phyloP scores from a whole-genome alignment of 2,797 vertebrate species.

The Xiphophorus birchmanni region DNA sequence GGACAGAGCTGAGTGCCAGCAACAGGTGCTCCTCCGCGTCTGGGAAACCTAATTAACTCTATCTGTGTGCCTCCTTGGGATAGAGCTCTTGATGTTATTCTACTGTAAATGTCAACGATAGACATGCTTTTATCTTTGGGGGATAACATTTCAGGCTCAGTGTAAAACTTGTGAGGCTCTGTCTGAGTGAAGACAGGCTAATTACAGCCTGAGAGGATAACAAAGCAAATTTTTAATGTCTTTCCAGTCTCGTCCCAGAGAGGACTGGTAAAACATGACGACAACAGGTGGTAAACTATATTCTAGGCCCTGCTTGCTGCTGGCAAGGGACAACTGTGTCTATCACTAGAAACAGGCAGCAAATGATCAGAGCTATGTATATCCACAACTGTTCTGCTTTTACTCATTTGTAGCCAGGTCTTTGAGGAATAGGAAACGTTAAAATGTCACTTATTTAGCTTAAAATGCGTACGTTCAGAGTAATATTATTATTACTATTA shows the following conservation, averaged over 20 bases:
- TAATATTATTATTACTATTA: neutral
- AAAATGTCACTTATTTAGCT: too few species aligned
- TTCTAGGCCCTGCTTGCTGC: conserved; percentile 50
- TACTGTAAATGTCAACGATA: conserved; percentile 2
- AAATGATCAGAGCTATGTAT: conserved; percentile 62
- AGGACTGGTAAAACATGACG: conserved; percentile 51
- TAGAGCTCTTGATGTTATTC: conserved; percentile 20
- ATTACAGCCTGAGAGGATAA: conserved; percentile 32
- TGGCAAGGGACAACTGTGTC: conserved; percentile 78
- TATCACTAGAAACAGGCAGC: conserved; percentile 55
- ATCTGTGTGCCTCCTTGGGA: conserved; percentile 24
- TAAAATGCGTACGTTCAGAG: neutral
- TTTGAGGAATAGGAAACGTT: neutral
- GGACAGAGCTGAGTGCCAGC: conserved; percentile 43
- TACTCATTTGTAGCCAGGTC: neutral
- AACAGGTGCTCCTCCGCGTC: conserved; percentile 64
- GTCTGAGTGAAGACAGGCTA: conserved; percentile 22
- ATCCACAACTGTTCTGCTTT: conserved; percentile 14
- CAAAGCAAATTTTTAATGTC: conserved; percentile 28
- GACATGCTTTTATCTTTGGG: conserved; percentile 27
- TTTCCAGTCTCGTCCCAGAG: conserved; percentile 29
- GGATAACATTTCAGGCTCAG: conserved; percentile 30
- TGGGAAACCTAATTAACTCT: conserved; percentile 57
- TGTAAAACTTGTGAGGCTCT: conserved; percentile 20
- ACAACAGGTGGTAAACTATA: conserved; percentile 75